These are phyloP conservation scores for Melinopterus prodromus DNA, from an alignment of 2,888 invertebrate species.

Conservation along the genomic window DNA sequence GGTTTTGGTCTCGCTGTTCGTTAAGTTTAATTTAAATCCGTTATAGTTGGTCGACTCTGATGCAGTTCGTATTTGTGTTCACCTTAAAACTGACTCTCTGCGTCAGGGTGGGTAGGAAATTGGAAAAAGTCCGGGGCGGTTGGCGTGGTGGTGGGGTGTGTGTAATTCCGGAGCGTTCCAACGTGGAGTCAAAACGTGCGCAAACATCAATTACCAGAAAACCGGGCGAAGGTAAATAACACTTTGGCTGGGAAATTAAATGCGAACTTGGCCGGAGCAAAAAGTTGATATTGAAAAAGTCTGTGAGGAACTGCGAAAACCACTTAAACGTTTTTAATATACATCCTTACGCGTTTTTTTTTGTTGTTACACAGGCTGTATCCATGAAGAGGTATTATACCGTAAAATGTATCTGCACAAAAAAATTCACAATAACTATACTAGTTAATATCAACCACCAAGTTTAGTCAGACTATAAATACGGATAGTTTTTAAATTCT, in stretches of 20 bases:
- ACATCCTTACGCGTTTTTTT: not conserved
- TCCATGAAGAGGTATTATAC: too few relatives aligned
- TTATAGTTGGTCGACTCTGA: not conserved
- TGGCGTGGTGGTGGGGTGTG: not conserved
- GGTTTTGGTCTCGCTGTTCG: not conserved
- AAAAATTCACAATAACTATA: too few relatives aligned
- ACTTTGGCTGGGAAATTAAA: not conserved
- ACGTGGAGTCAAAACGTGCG: not conserved
- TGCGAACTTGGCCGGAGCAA: not conserved
- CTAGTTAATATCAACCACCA: too few relatives aligned
- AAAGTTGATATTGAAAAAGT: not conserved
- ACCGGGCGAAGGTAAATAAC: not conserved
- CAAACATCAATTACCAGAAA: slow-evolving; percentile 4
- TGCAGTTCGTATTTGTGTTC: not conserved
- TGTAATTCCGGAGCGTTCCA: not conserved
- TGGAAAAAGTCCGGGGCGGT: not conserved
- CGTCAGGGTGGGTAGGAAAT: not conserved
- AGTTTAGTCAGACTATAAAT: too few relatives aligned
- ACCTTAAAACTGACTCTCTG: not conserved
- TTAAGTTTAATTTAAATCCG: not conserved
- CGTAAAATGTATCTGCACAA: too few relatives aligned
- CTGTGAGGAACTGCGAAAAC: not conserved
- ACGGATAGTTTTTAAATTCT: too few relatives aligned
- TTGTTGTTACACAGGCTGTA: not conserved
- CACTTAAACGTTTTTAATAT: not conserved